A percentile compares a stretch with the other conserved stretches of the same genome.
phyloP scores from a whole-genome alignment of 2,113 vertebrate genomes.

The Aegithalos caudatus region DNA sequence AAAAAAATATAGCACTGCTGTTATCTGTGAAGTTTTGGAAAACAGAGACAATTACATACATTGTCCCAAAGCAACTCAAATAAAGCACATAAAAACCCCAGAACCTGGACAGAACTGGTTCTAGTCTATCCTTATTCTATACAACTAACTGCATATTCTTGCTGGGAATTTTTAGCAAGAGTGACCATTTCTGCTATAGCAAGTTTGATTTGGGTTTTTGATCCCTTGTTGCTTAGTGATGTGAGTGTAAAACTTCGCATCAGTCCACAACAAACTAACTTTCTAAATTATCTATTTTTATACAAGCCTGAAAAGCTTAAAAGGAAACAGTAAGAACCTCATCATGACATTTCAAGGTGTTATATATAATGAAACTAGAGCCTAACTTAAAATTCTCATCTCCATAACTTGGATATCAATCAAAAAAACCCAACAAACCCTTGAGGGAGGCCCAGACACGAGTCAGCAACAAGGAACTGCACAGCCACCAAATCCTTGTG shows the following conservation, averaged over 20 bases:
- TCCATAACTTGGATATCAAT: fast-evolving
- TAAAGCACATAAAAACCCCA: neutral
- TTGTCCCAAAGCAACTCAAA: neutral
- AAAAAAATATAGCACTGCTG: neutral
- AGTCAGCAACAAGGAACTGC: neutral
- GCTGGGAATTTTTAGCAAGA: neutral
- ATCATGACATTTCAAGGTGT: neutral
- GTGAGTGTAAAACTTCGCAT: neutral
- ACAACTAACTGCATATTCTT: neutral
- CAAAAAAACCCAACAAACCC: neutral
- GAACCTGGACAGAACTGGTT: neutral
- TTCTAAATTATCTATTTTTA: neutral
- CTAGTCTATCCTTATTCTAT: neutral
- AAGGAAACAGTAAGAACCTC: neutral
- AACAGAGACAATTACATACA: neutral
- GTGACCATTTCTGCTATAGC: neutral
- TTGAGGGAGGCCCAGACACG: neutral
- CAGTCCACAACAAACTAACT: neutral
- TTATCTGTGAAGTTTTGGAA: neutral
- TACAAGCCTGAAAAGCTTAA: neutral
- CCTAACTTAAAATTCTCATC: neutral
- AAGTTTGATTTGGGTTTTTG: neutral
- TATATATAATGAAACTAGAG: neutral
- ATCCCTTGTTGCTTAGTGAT: neutral
- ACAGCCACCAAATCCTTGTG: neutral